Conservation (phyloP, 2,888 invertebrate genomes). For the Agrochola lota region DNA sequence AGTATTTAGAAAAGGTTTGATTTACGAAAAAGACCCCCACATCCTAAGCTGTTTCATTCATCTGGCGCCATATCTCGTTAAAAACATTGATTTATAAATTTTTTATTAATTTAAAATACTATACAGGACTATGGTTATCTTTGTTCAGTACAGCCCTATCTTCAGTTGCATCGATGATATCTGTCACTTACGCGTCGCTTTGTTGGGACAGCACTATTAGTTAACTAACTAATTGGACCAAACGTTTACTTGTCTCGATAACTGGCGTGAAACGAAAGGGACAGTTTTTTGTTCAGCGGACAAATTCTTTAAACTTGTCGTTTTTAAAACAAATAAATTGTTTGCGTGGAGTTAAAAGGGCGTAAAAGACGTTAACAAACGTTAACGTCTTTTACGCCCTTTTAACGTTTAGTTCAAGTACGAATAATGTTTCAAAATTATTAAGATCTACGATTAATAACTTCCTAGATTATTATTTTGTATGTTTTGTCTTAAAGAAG, state of each 20-base stretch:
- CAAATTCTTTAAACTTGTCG: conserved; percentile 46
- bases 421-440: neutral
- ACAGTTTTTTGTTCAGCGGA: conserved; percentile 53
- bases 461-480: neutral
- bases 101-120: no score
- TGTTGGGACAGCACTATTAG: conserved; percentile 77
- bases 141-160: conserved; percentile 48
- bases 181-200: conserved; percentile 65
- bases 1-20: neutral
- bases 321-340: conserved; percentile 44
- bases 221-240: conserved; percentile 83
- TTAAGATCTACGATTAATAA: neutral
- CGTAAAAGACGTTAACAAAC: conserved; percentile 14
- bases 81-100: no score
- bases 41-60: neutral
- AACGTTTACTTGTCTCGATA: conserved; percentile 43
- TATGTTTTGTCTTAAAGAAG: neutral
- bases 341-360: neutral
- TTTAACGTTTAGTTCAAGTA: neutral
- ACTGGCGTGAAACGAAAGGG: conserved; percentile 42
- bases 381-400: no score
- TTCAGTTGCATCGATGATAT: conserved; percentile 51
- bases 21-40: neutral
- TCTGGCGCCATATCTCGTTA: neutral
- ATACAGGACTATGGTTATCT: neutral